Evolutionary conservation across 2,888 invertebrate genomes (phyloP).

Genomic region (Limnephilus lunatus): DNA sequence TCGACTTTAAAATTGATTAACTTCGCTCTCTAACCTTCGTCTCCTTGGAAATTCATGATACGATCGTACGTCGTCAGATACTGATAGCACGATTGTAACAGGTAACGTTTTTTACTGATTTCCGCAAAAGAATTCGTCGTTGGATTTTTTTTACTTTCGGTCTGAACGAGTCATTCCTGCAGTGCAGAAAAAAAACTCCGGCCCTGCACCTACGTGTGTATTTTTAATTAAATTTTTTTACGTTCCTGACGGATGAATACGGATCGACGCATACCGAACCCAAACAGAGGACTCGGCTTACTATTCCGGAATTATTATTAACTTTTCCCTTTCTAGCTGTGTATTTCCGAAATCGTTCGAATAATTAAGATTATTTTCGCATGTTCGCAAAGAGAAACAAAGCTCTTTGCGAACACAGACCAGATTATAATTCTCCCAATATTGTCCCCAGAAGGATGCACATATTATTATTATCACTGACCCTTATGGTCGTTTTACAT

Average conservation of each 20-base stretch:
- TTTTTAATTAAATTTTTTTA: conserved; percentile 7
- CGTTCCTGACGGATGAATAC: conserved; percentile 20
- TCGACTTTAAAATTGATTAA: background rate
- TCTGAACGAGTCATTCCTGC: background rate
- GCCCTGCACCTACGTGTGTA: background rate
- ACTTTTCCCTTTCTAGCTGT: background rate
- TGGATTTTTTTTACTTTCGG: background rate
- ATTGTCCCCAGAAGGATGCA: background rate
- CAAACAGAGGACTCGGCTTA: background rate
- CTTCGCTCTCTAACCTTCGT: too few relatives aligned
- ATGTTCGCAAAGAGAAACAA: too few relatives aligned
- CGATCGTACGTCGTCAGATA: background rate
- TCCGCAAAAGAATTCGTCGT: background rate
- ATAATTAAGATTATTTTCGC: background rate
- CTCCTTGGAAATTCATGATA: too few relatives aligned
- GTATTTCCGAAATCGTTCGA: background rate
- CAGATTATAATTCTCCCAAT: background rate
- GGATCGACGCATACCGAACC: conserved; percentile 5
- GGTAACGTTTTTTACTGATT: background rate
- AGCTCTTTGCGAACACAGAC: background rate
- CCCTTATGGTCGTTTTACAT: background rate
- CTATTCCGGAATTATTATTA: background rate
- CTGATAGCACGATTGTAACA: background rate
- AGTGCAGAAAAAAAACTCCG: background rate
- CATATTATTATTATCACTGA: background rate